Conservation (phyloP, 2,113 vertebrate species). For the Ictalurus punctatus region DNA sequence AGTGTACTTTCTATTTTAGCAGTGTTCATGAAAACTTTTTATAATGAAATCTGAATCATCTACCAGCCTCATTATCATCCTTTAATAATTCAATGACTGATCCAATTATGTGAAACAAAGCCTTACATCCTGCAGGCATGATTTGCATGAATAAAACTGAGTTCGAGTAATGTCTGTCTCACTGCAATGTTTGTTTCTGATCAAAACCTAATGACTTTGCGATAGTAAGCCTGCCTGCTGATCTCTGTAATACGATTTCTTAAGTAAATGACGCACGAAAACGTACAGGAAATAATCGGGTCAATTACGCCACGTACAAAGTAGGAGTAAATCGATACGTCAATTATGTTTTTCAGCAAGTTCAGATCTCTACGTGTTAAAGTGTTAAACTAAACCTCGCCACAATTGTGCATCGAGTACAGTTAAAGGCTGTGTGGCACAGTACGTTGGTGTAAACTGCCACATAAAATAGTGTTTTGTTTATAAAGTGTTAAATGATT, state of each 20-base stretch:
- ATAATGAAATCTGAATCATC: constrained; percentile 16
- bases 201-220: background rate
- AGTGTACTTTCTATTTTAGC: background rate
- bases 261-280: background rate
- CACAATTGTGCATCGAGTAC: background rate
- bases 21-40: background rate
- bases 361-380: background rate
- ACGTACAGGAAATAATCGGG: background rate
- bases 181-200: background rate
- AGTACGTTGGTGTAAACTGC: background rate
- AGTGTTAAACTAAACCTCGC: background rate
- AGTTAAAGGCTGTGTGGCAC: background rate
- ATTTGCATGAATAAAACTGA: background rate
- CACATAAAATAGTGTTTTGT: background rate
- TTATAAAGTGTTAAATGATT: background rate
- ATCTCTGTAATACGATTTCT: background rate
- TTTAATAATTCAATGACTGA: constrained; percentile 25
- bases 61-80: constrained; percentile 22
- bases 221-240: background rate
- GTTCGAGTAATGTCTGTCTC: background rate
- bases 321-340: background rate
- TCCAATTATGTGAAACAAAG: constrained; percentile 17
- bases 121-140: constrained; percentile 5
- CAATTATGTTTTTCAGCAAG: background rate
- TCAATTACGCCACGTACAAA: background rate